phyloP scores from a whole-genome alignment of 2,797 vertebrate genomes.

The Hippocampus kuda region DNA sequence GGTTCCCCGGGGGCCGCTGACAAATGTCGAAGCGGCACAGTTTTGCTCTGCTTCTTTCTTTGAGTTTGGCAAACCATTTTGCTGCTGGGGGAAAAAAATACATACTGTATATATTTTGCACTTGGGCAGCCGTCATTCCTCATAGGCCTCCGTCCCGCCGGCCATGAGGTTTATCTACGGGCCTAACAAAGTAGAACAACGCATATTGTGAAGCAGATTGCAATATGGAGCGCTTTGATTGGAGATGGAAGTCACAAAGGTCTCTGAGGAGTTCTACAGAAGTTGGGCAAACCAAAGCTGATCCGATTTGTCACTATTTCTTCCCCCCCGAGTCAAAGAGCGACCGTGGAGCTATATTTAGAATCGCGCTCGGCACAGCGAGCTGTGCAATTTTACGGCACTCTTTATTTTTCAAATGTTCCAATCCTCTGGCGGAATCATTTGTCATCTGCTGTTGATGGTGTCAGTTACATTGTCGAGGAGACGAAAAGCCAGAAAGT shows the following conservation, averaged over 20 bases:
- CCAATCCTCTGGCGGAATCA: constrained; percentile 28
- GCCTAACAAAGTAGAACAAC: constrained; percentile 66
- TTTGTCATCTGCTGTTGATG: constrained; percentile 30
- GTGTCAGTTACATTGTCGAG: constrained; percentile 13
- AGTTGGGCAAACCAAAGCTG: constrained; percentile 20
- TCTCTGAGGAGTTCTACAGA: constrained; percentile 40
- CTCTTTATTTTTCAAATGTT: constrained; percentile 25
- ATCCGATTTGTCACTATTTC: constrained; percentile 44
- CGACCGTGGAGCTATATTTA: constrained; percentile 17
- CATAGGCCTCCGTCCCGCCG: constrained; percentile 47
- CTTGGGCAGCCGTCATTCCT: constrained; percentile 53
- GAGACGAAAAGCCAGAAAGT: constrained; percentile 5
- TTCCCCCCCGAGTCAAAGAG: constrained; percentile 28
- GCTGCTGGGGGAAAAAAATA: not conserved
- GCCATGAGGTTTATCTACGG: constrained; percentile 55
- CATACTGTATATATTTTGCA: constrained; percentile 19
- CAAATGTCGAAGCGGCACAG: no score
- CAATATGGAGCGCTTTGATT: constrained; percentile 64
- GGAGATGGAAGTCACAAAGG: constrained; percentile 56
- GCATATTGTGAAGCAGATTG: constrained; percentile 72
- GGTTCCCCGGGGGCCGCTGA: no score
- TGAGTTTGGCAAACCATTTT: not conserved
- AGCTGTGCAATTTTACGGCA: constrained; percentile 11
- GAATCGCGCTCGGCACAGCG: constrained; percentile 16
- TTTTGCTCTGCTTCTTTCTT: not conserved